Base-by-base conservation (phyloP, 2,888 invertebrate species). In the Epinotia bilunana region DNA sequence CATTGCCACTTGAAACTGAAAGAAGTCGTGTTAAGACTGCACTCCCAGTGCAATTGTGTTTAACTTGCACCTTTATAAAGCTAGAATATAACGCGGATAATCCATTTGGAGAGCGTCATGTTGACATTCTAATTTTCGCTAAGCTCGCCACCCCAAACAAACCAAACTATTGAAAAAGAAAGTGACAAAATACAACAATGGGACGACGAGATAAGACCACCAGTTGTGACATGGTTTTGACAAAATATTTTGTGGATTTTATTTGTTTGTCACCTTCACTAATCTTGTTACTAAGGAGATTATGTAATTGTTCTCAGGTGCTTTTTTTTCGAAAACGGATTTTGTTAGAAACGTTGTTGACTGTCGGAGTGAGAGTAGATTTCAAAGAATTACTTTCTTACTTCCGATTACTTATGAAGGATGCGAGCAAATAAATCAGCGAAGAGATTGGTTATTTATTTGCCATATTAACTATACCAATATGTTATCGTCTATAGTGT, bases 191-290 rank as follows among this genome's bases (percentile, higher is more conserved):
- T 80, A 78, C 76, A 81, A 84, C 85, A 87, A 87, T 79, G 79
- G 79, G 78, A 78, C 77, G 68, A 76, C n/a, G 67, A 73, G 85
- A 87, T 89, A 82, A 89, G 91, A 92, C 93, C 93, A 91, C 91
- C 92, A 89, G 81, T 90, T 87, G 90, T 88, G 91, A 88, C 88
- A 86, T 74, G 82, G 86, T 88, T 88, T 93, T 91, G 89, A 85
- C 93, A 91, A 92, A 93, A 93, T 93, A 93, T 94, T 93, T 89
- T 86, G 87, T 81, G 79, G 83, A 84, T 83, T 83, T 80, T 77
- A 77, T 88, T 89, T 90, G 87, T 88, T 55, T 87, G 87, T 83
- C 81, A 82, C 79, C 78, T 83, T 82, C 86, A 82, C 87, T 84
- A 80, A 81, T 83, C 80, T 81, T 83, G 85, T 85, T 84, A 81